phyloP scores from a whole-genome alignment of 2,888 invertebrate species.

The Hyposoter dolosus region DNA sequence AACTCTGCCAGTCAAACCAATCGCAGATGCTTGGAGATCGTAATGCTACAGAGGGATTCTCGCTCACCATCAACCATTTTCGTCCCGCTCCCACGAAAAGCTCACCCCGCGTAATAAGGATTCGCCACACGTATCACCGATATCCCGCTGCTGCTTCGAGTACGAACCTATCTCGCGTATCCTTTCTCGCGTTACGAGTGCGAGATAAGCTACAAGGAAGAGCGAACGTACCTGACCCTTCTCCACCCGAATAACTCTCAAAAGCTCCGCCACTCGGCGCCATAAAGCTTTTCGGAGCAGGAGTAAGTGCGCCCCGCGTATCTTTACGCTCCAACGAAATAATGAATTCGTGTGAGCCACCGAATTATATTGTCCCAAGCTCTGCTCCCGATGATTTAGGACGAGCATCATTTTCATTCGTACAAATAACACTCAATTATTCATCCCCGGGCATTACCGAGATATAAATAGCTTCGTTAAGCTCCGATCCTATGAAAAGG shows the following conservation, averaged over 20 bases:
- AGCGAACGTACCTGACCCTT: conserved; percentile 12
- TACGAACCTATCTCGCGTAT: conserved; percentile 60
- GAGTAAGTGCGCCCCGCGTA: neutral
- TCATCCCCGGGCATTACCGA: neutral
- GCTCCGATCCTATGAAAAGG: neutral
- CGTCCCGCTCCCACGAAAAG: neutral
- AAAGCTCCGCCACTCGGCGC: conserved; percentile 30
- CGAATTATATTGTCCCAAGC: neutral
- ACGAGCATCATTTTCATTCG: neutral
- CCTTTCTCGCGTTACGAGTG: conserved; percentile 30
- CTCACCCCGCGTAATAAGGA: conserved; percentile 25
- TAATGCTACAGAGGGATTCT: neutral
- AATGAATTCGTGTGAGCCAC: neutral
- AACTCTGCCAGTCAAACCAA: no score
- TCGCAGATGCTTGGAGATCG: neutral
- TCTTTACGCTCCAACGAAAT: neutral
- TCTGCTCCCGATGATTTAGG: neutral
- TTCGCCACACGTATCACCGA: conserved; percentile 71
- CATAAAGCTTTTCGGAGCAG: conserved; percentile 38
- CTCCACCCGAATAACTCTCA: conserved; percentile 25
- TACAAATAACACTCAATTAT: conserved; percentile 1
- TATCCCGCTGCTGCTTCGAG: conserved; percentile 47
- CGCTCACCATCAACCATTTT: neutral
- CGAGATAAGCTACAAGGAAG: conserved; percentile 26
- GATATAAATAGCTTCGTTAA: neutral